Base-by-base conservation (phyloP, 1,140 invertebrate species). In the Drosophila watanabei region DNA sequence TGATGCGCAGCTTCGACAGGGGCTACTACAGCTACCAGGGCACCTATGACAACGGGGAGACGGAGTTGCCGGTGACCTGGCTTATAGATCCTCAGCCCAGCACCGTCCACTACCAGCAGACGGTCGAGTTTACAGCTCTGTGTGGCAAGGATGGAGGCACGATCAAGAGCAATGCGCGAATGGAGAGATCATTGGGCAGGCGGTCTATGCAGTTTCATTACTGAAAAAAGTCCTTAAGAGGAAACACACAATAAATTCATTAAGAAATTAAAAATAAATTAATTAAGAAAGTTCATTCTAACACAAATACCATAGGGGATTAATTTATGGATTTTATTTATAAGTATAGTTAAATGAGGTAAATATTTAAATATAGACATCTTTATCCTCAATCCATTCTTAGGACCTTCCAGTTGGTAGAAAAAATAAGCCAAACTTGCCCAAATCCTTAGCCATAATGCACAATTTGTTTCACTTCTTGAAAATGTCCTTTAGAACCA, bases 11-110 rank as follows among this genome's bases (percentile, higher is more conserved):
- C 10, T 89, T 82, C n/a, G 1, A 10, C 5, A 9, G 32, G 0
- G 30, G 39, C 20, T 79, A 73, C 30, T 89, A 61, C 45, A 72
- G 46, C 51, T 89, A 89, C 35, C 5, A 14, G 2, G 85, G 85
- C 30, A 70, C 52, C 79, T 89, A 89, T 30, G 56, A 60, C 35
- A 90, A 89, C 11, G 85, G 85, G 4, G 51, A 24, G 4, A 8
- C 11, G 5, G 2, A 18, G 2, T 6, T 89, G 32, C 43, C 66
- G 30, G 89, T 64, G n/a, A 60, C 48, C 8, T 89, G 85, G 85
- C 8, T 76, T 0, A 79, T 89, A 10, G 48, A 43, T 2, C 2
- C 39, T 1, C 30, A 30, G 9, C 57, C 66, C 6, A 46, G 48
- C 5, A 1, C 0, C 6, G 46, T 90, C 5, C 30, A 33, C 13